Conservation (phyloP, 2,888 invertebrate genomes). For the Melanostoma scalare region DNA sequence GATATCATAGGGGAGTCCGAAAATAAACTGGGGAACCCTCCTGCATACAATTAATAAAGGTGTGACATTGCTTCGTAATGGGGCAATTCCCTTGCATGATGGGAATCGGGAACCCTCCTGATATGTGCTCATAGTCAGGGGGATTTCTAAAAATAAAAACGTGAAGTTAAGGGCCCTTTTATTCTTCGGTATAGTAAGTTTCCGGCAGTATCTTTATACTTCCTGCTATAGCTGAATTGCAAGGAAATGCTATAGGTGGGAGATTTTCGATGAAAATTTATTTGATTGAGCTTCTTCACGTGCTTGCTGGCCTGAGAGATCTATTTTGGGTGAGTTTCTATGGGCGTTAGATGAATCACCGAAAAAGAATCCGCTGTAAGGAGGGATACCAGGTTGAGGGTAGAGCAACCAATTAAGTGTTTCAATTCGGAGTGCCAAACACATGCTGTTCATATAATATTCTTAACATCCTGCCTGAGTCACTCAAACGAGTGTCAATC, state of each 20-base stretch:
- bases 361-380: constrained; percentile 41
- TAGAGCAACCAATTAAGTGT: constrained; percentile 60
- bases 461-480: constrained; percentile 58
- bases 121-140: constrained; percentile 20
- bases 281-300: constrained; percentile 59
- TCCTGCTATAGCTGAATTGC: constrained; percentile 49
- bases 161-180: constrained; percentile 60
- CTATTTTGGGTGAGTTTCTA: constrained; percentile 53
- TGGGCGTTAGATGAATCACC: constrained; percentile 47
- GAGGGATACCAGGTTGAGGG: constrained; percentile 32
- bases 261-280: constrained; percentile 62
- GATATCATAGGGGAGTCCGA: constrained; percentile 63
- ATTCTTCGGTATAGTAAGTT: constrained; percentile 66
- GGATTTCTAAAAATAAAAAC: constrained; percentile 57
- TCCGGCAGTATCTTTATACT: constrained; percentile 68
- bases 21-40: constrained; percentile 68
- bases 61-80: constrained; percentile 77
- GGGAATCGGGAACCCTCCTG: constrained; percentile 32
- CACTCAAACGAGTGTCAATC: constrained; percentile 62
- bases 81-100: constrained; percentile 68
- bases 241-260: constrained; percentile 17
- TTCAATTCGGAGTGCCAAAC: constrained; percentile 48
- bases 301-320: constrained; percentile 17
- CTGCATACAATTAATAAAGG: constrained; percentile 79
- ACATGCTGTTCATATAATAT: constrained; percentile 57